phyloP scores from a whole-genome alignment of 2,797 vertebrate genomes.

The Alosa sapidissima region DNA sequence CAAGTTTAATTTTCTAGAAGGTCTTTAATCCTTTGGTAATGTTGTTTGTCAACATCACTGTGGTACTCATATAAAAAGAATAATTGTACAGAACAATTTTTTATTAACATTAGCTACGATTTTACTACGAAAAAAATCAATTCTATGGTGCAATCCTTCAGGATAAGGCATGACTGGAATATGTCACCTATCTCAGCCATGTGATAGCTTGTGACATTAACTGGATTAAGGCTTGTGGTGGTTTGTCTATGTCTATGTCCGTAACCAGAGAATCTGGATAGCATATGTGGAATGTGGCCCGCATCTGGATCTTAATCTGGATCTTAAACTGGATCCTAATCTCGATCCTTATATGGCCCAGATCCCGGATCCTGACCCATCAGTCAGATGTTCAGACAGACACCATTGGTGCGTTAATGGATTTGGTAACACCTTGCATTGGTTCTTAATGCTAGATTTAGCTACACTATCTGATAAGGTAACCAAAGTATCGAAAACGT shows the following conservation, averaged over 20 bases:
- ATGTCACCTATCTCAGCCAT: neutral
- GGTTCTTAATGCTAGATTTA: neutral
- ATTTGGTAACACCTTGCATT: neutral
- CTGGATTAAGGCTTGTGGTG: neutral
- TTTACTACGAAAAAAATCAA: neutral
- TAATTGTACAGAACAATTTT: neutral
- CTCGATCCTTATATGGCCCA: neutral
- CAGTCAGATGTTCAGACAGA: neutral
- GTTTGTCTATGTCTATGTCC: neutral
- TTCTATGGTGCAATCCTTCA: neutral
- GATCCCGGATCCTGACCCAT: neutral
- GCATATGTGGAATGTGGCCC: neutral
- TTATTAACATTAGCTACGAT: neutral
- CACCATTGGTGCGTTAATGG: neutral
- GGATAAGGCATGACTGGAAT: neutral
- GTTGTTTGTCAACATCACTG: conserved; percentile 2
- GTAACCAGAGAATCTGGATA: neutral
- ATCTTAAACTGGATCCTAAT: too few relatives aligned
- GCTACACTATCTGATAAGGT: neutral
- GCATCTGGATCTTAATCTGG: neutral
- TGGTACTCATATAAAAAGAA: conserved; percentile 11
- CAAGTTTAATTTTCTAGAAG: conserved; percentile 21
- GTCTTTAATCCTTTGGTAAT: neutral
- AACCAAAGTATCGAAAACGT: neutral
- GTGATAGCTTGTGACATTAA: neutral